Evolutionary conservation across 2,113 vertebrate genomes (phyloP), one percentile per base, ranked within the genome.

Genomic region (Antechinus flavipes): DNA sequence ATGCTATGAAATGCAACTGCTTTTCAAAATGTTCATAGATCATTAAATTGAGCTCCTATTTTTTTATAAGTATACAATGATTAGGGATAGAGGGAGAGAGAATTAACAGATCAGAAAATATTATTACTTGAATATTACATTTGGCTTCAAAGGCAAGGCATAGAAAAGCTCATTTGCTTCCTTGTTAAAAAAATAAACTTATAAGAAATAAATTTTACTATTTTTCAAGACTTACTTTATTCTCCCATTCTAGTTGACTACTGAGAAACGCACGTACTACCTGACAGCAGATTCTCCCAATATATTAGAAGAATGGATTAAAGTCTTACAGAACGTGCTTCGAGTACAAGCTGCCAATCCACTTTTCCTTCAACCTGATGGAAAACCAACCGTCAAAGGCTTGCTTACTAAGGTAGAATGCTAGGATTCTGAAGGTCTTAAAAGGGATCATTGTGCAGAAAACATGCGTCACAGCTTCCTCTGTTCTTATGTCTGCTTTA

Each of bases 221-320:
- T 84, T 68, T 53, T 53, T 93, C 93, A 94, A 46, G 54, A 91
- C 0, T 92, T 50, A 30, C 90, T 95, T 93, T 93, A 35, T 96
- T 26, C 53, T 58, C 53, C 68, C 11, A 2, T 94, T 97, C 42
- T 54, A 99, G 99, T 97, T 99, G 90, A 99, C 99, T 95, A 99
- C 99, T 52, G 99, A 99, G 97, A 99, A 99, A 96, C 98, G 98
- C 52, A 99, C 99, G 0, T 99, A 99, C 98, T 99, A 99, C 98
- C 99, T 99, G 98, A 99, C 99, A 96, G 99, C 99, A 1, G 99
- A 99, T 97, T 99, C 99, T 95, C 99, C 99, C 25, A 99, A 99
- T 97, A 99, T 99, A 94, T 98, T 99, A 96, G 99, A 99, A 92
- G 99, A 99, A 96, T 99, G 99, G 99, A 99, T 99, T 95, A 98